These are phyloP conservation scores for Helicoverpa zea DNA, from an alignment of 1,140 invertebrate genomes.

Conservation along the genomic window DNA sequence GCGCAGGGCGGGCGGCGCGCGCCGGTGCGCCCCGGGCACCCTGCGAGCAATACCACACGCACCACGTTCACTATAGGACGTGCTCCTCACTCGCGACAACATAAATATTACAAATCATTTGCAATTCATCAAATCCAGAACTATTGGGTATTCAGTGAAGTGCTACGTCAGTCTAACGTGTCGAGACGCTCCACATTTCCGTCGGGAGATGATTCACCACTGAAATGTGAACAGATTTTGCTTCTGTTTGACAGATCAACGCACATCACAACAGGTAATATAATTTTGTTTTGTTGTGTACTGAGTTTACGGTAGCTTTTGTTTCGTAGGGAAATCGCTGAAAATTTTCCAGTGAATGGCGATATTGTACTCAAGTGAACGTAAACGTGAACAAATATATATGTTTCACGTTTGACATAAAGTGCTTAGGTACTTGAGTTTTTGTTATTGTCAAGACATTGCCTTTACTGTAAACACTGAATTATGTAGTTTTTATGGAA, in stretches of 20 bases:
- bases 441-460: slow-evolving; percentile 1
- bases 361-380: background rate
- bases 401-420: background rate
- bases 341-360: background rate
- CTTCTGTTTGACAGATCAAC: slow-evolving; percentile 26
- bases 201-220: background rate
- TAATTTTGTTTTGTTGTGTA: slow-evolving; percentile 41
- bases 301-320: slow-evolving; percentile 9
- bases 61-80: slow-evolving; percentile 62
- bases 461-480: background rate
- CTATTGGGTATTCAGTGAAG: slow-evolving; percentile 24
- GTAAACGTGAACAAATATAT: background rate
- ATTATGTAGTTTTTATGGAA: slow-evolving; percentile 2
- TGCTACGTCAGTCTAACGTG: slow-evolving; percentile 15
- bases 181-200: background rate
- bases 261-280: slow-evolving; percentile 49
- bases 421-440: background rate
- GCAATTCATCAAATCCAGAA: slow-evolving; percentile 3
- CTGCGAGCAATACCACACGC: slow-evolving; percentile 60
- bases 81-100: slow-evolving; percentile 38
- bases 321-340: background rate
- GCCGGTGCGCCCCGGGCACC: slow-evolving; percentile 65
- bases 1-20: slow-evolving; percentile 80
- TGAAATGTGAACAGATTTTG: slow-evolving; percentile 42
- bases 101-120: slow-evolving; percentile 2